Conservation (phyloP, 2,888 invertebrate species). For the Meteorus colon region DNA sequence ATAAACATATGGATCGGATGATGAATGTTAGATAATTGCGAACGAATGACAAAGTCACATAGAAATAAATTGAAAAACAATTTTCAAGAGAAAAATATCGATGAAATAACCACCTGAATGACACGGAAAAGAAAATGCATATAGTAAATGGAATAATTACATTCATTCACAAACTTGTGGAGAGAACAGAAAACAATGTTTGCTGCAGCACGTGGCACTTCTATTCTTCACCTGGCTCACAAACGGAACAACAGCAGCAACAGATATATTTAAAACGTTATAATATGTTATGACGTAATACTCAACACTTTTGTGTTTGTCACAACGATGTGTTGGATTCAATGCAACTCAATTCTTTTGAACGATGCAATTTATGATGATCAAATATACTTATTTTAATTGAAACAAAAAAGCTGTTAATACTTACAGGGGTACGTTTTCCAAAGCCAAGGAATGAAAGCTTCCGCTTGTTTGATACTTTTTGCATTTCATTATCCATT, state of each 20-base stretch:
- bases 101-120: background rate
- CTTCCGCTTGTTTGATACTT: constrained; percentile 75
- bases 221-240: background rate
- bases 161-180: background rate
- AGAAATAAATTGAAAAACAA: background rate
- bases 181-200: background rate
- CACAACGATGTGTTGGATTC: background rate
- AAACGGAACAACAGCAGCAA: background rate
- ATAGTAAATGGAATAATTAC: background rate
- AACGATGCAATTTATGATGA: background rate
- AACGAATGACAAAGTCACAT: background rate
- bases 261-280: background rate
- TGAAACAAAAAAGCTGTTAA: background rate
- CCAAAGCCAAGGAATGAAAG: constrained; percentile 84
- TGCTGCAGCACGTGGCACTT: background rate
- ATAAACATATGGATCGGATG: background rate
- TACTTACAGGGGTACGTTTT: constrained; percentile 75
- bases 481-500: constrained; percentile 34
- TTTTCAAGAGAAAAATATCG: background rate
- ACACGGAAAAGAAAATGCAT: background rate
- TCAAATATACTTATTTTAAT: background rate
- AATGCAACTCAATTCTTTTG: background rate
- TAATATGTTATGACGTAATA: background rate
- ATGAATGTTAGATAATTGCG: background rate
- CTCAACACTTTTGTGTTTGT: background rate